These are phyloP conservation scores for Pao palembangensis DNA, from an alignment of 2,113 vertebrate genomes.

Conservation along the genomic window DNA sequence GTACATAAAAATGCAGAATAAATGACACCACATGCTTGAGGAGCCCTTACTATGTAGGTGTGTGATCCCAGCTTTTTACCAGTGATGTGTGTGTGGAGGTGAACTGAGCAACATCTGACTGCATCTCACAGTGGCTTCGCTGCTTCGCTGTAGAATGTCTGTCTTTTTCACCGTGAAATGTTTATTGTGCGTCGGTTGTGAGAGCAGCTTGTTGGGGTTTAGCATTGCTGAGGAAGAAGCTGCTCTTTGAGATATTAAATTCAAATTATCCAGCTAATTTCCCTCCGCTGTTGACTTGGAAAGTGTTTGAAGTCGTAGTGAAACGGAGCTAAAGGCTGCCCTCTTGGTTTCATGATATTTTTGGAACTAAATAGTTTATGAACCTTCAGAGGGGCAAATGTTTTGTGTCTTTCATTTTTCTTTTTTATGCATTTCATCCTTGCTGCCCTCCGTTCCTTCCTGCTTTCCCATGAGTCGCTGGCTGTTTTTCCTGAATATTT, in stretches of 20 bases:
- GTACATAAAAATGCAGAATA: too few relatives aligned
- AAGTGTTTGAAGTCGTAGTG: slow-evolving; percentile 33
- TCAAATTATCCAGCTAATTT: slow-evolving; percentile 13
- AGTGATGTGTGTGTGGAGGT: too few relatives aligned
- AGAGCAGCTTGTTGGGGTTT: background rate
- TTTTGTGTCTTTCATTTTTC: slow-evolving; percentile 35
- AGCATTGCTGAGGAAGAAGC: slow-evolving; percentile 12
- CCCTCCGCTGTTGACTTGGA: background rate
- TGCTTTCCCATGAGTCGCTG: slow-evolving; percentile 13
- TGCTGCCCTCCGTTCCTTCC: slow-evolving; percentile 37
- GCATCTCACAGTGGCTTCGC: too few relatives aligned
- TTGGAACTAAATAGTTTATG: slow-evolving; percentile 41
- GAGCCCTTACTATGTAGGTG: too few relatives aligned
- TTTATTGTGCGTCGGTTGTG: background rate
- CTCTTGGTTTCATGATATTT: slow-evolving; percentile 42
- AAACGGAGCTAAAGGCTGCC: slow-evolving; percentile 18
- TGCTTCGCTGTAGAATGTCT: too few relatives aligned
- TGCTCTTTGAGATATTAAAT: slow-evolving; percentile 27
- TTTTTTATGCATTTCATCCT: slow-evolving; percentile 32
- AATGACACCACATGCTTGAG: too few relatives aligned
- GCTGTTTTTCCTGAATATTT: slow-evolving; percentile 45
- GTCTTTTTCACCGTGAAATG: background rate
- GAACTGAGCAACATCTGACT: too few relatives aligned
- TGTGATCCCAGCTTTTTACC: too few relatives aligned
- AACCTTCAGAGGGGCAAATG: slow-evolving; percentile 30